Evolutionary conservation across 2,888 invertebrate genomes (phyloP), one percentile per base, ranked within the genome.

Genomic region (Euzophera pinguis): DNA sequence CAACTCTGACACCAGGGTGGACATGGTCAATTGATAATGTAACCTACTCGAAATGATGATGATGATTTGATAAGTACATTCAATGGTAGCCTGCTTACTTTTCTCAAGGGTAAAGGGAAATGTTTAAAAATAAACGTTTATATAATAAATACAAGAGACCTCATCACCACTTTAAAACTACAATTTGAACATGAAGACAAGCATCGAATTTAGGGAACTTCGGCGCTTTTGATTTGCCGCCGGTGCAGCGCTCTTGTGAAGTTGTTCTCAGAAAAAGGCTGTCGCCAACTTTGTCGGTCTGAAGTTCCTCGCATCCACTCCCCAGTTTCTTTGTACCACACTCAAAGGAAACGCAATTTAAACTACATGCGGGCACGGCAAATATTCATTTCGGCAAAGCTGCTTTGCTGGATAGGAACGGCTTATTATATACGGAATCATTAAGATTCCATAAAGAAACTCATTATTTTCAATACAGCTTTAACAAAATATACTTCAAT

Each of bases 331-430:
- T 81, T 81, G 78, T 81, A 63, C 67, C 57, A 62, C 66, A 68
- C 73, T 82, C 81, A 81, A 82, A 83, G 82, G 78, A 75, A 83
- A 81, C 79, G 78, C 73, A 81, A 84, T 84, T 84, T 81, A 80
- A 83, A 82, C 79, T 81, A 81, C 78, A 82, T 82, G 78, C 80
- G 81, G 80, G 81, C 64, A 64, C 69, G 64, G 79, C 73, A 81
- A 78, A 81, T 75, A 78, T 80, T 78, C 77, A 73, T 73, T 69
- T 67, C 71, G 61, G 66, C 69, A 69, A 32, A 32, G 32, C 32
- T 32, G 32, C 32, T 32, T 32, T 32, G 32, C 32, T 32, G 32
- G 32, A 32, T 32, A 37, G 7, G 37, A 37, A 37, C n/a, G 7
- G 37, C 32, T 32, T 32, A 32, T 32, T 32, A n/a, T n/a, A n/a